Evolutionary conservation across 2,797 vertebrate species (phyloP).

Genomic region (Sarcoramphus papa): DNA sequence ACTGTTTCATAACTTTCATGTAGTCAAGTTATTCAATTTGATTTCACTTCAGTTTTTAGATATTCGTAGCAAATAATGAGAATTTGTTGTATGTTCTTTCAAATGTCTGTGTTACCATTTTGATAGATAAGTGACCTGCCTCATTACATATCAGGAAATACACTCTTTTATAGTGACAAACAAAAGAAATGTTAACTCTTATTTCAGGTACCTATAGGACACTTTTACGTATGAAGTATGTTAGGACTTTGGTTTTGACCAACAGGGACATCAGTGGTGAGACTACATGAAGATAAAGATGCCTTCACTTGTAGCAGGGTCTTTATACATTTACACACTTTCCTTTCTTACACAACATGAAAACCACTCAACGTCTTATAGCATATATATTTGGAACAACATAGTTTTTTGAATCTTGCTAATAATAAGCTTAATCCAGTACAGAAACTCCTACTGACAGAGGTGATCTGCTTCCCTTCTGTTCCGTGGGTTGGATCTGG

Average conservation of each 20-base stretch:
- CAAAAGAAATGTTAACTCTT: background rate
- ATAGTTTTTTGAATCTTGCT: background rate
- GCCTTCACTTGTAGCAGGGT: background rate
- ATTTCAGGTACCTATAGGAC: background rate
- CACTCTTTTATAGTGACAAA: background rate
- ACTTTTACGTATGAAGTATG: accelerated
- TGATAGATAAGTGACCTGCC: background rate
- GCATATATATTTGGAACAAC: background rate
- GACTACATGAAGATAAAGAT: background rate
- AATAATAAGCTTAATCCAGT: background rate
- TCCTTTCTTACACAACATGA: accelerated
- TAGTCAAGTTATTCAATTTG: conserved; percentile 26
- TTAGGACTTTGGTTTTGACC: background rate
- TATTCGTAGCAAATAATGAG: conserved; percentile 15
- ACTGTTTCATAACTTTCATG: conserved; percentile 76
- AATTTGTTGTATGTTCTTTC: background rate
- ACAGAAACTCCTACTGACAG: background rate
- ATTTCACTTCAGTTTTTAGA: background rate
- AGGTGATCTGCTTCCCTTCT: background rate
- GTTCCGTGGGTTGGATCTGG: background rate
- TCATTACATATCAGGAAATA: background rate
- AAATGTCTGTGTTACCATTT: background rate
- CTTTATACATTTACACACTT: background rate
- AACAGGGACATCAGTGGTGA: background rate
- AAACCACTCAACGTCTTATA: accelerated